phyloP scores from a whole-genome alignment of 2,797 vertebrate genomes.

The Eidolon dupreanum region DNA sequence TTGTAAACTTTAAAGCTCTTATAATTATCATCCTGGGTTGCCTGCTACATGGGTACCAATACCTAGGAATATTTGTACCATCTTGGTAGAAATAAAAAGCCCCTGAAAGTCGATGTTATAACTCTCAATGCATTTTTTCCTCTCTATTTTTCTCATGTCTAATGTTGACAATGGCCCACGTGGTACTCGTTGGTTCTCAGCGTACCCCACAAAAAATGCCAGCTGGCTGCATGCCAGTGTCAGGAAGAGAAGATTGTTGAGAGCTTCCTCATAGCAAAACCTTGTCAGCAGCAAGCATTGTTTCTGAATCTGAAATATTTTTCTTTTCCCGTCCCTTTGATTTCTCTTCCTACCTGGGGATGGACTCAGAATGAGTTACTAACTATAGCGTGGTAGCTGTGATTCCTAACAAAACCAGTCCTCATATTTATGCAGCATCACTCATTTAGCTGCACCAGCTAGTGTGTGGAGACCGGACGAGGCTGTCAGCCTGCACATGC shows the following conservation, averaged over 20 bases:
- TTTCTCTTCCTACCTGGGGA: conserved; percentile 61
- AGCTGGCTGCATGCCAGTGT: neutral
- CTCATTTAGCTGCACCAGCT: conserved; percentile 46
- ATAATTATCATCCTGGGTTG: neutral
- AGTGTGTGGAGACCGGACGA: neutral
- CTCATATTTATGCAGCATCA: conserved; percentile 63
- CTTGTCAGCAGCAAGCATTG: conserved; percentile 52
- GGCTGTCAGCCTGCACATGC: neutral
- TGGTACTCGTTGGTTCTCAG: conserved; percentile 41
- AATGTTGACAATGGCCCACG: conserved; percentile 62
- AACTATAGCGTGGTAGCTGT: conserved; percentile 68
- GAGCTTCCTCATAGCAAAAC: conserved; percentile 59
- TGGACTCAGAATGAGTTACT: conserved; percentile 49
- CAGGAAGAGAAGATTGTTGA: conserved; percentile 47
- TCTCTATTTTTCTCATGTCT: conserved; percentile 66
- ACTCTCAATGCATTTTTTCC: conserved; percentile 47
- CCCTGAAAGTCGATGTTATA: conserved; percentile 31
- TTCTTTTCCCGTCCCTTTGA: conserved; percentile 56
- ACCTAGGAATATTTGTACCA: conserved; percentile 50
- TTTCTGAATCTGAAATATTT: conserved; percentile 56
- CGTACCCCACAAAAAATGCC: conserved; percentile 4
- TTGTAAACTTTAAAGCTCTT: neutral
- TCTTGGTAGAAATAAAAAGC: conserved; percentile 59
- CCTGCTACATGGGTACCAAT: neutral
- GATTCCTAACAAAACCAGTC: conserved; percentile 46